phyloP scores from a whole-genome alignment of 2,888 invertebrate species.

The Crioceris asparagi region DNA sequence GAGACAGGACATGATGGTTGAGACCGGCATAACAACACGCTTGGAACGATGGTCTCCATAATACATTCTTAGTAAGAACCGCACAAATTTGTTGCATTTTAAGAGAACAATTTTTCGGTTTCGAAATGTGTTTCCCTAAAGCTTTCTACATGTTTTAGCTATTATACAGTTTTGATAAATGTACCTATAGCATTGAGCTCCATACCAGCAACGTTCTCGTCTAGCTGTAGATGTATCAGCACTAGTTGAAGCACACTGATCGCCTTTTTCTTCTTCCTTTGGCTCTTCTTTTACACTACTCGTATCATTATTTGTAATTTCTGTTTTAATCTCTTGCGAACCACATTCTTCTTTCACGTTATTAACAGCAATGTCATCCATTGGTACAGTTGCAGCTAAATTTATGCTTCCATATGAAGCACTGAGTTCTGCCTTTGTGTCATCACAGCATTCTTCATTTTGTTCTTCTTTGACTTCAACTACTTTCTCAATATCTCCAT shows the following conservation, averaged over 20 bases:
- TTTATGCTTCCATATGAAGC: conserved; percentile 7
- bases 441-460: background rate
- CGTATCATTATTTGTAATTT: background rate
- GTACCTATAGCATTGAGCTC: conserved; percentile 51
- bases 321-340: background rate
- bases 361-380: no score
- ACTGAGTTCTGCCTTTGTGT: background rate
- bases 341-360: no score
- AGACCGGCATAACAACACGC: no score
- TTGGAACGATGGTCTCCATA: no score
- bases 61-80: no score
- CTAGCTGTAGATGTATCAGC: conserved; percentile 9
- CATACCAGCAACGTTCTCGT: conserved; percentile 53
- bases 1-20: no score
- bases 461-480: conserved; percentile 2
- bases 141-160: conserved; percentile 2
- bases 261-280: background rate
- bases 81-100: no score
- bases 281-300: background rate
- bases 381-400: background rate
- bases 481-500: no score
- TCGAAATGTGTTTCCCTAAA: no score
- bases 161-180: conserved; percentile 7
- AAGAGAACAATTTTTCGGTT: no score
- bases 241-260: conserved; percentile 2